phyloP scores from a whole-genome alignment of 1,140 invertebrate species.

The Probaryconus sp. region DNA sequence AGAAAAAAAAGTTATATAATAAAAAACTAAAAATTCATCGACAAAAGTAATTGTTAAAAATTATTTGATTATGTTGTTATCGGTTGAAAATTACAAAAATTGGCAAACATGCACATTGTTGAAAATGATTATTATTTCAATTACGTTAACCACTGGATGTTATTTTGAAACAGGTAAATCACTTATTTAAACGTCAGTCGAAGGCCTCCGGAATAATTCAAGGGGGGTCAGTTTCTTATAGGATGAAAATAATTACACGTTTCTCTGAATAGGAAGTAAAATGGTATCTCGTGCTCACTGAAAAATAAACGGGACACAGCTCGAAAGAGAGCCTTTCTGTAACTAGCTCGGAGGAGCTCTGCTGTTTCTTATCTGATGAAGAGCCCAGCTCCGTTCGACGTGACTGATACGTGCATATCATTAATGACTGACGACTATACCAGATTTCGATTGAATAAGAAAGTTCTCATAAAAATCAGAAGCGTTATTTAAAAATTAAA shows the following conservation, averaged over 20 bases:
- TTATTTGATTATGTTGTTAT: conserved; percentile 23
- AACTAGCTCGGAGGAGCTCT: conserved; percentile 25
- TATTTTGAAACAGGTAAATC: conserved; percentile 44
- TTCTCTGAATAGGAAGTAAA: conserved; percentile 55
- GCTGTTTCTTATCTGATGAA: conserved; percentile 55
- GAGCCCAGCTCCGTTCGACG: conserved; percentile 19
- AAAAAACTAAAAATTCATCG: too few species aligned
- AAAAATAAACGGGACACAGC: conserved; percentile 55
- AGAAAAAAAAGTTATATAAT: too few species aligned
- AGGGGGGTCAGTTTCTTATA: conserved; percentile 44
- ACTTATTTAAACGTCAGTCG: conserved; percentile 46
- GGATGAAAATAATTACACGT: conserved; percentile 55
- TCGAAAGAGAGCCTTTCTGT: conserved; percentile 42
- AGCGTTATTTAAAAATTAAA: too few species aligned
- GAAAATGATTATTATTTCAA: too few species aligned
- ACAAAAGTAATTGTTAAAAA: not conserved
- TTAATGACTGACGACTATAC: conserved; percentile 55
- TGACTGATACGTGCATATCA: conserved; percentile 52
- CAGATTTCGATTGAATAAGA: conserved; percentile 40
- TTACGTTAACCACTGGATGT: conserved; percentile 43
- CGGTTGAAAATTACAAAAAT: too few species aligned
- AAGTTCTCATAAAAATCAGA: too few species aligned
- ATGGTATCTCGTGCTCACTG: conserved; percentile 53
- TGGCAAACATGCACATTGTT: too few species aligned
- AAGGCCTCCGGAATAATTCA: conserved; percentile 42